phyloP scores from a whole-genome alignment of 2,888 invertebrate genomes.

The Folsomia candida region DNA sequence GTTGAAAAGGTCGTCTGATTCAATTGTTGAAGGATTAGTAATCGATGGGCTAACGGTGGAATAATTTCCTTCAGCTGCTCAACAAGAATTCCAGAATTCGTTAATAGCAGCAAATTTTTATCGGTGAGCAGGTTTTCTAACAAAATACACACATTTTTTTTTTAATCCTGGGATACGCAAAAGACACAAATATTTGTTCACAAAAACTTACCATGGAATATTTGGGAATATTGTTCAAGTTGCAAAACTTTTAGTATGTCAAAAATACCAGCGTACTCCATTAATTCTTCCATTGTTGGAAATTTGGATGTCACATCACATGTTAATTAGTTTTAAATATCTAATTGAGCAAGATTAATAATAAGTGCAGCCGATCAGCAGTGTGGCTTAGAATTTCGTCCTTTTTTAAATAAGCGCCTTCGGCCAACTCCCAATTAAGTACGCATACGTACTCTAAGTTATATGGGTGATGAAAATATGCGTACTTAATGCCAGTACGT shows the following conservation, averaged over 20 bases:
- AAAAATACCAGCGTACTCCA: not conserved
- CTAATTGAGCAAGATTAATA: not conserved
- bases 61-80: constrained; percentile 13
- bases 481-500: not conserved
- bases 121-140: not conserved
- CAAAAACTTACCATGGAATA: not conserved
- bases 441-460: not conserved
- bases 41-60: constrained; percentile 7
- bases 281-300: not conserved
- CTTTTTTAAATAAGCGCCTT: too few species aligned
- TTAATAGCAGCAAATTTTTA: not conserved
- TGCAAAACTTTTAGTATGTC: not conserved
- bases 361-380: too few species aligned
- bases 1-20: not conserved
- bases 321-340: not conserved
- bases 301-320: too few species aligned
- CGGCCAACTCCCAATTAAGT: not conserved
- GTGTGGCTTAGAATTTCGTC: too few species aligned
- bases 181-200: too few species aligned
- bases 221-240: not conserved
- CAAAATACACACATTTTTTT: too few species aligned
- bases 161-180: too few species aligned
- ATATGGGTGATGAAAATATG: not conserved
- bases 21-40: not conserved
- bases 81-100: not conserved